These are phyloP conservation scores for Notamacropus eugenii DNA, from an alignment of 2,797 vertebrate genomes.

Conservation along the genomic window DNA sequence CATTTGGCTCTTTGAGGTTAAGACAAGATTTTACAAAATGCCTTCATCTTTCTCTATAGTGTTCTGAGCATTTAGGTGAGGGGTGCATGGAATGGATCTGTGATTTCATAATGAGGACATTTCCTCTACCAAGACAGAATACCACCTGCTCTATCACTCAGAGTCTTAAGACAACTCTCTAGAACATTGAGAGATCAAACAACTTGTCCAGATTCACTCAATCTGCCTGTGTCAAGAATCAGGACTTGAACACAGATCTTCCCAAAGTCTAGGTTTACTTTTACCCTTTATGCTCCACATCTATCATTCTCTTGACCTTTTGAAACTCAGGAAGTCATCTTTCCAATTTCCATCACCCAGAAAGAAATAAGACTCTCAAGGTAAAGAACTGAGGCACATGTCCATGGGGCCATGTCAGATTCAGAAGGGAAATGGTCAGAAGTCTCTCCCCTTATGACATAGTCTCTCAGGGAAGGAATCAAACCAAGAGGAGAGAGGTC, in stretches of 20 bases:
- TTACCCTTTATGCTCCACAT: background rate
- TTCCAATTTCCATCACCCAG: background rate
- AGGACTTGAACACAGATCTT: background rate
- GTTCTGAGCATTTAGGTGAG: background rate
- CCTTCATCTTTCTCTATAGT: background rate
- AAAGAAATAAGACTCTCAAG: background rate
- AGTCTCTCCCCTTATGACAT: background rate
- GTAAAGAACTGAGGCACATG: background rate
- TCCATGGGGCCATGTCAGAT: background rate
- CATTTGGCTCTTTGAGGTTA: background rate
- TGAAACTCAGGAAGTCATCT: background rate
- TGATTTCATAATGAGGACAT: background rate
- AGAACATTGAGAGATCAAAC: background rate
- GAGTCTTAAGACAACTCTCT: background rate
- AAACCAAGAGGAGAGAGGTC: background rate
- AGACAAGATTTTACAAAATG: background rate
- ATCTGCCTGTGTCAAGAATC: background rate
- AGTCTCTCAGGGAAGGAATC: background rate
- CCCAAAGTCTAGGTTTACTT: background rate
- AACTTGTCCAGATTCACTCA: background rate
- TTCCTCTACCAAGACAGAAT: background rate
- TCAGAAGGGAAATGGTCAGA: background rate
- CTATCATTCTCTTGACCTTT: background rate
- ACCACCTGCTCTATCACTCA: background rate
- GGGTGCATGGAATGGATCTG: background rate